phyloP scores from a whole-genome alignment of 2,888 invertebrate species.

The Ferrisia virgata region DNA sequence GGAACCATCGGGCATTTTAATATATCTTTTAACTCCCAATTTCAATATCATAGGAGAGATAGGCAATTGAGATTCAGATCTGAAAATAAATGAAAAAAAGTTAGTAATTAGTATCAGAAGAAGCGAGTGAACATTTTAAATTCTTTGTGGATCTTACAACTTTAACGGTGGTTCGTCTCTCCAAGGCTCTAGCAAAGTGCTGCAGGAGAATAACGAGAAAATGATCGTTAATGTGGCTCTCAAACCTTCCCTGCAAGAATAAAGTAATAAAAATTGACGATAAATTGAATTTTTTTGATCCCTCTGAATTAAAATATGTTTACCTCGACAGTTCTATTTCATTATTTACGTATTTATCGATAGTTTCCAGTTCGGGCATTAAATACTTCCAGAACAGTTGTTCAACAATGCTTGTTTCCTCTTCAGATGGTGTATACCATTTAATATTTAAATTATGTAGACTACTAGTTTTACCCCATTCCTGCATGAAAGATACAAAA shows the following conservation, averaged over 20 bases:
- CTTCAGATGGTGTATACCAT: constrained; percentile 74
- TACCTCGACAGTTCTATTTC: constrained; percentile 57
- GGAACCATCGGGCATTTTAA: constrained; percentile 64
- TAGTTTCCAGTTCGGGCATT: constrained; percentile 61
- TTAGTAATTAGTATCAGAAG: no score
- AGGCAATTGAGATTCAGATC: constrained; percentile 51
- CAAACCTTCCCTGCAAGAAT: constrained; percentile 63
- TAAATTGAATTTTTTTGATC: background rate
- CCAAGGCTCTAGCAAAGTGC: constrained; percentile 68
- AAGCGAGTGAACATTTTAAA: no score
- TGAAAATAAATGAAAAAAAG: no score
- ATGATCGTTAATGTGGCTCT: constrained; percentile 67
- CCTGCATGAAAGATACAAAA: constrained; percentile 54
- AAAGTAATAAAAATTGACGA: background rate
- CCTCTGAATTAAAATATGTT: background rate
- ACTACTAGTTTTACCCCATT: constrained; percentile 76
- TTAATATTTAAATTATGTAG: constrained; percentile 64
- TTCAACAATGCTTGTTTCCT: constrained; percentile 67
- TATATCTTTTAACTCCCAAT: constrained; percentile 54
- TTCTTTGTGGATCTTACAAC: constrained; percentile 63
- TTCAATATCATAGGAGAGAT: constrained; percentile 55
- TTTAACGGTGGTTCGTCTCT: constrained; percentile 59
- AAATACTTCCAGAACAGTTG: constrained; percentile 65
- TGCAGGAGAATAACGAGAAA: constrained; percentile 64
- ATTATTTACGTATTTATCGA: constrained; percentile 59